These are phyloP conservation scores for Nesoenas mayeri DNA, from an alignment of 2,113 vertebrate species.

Conservation along the genomic window DNA sequence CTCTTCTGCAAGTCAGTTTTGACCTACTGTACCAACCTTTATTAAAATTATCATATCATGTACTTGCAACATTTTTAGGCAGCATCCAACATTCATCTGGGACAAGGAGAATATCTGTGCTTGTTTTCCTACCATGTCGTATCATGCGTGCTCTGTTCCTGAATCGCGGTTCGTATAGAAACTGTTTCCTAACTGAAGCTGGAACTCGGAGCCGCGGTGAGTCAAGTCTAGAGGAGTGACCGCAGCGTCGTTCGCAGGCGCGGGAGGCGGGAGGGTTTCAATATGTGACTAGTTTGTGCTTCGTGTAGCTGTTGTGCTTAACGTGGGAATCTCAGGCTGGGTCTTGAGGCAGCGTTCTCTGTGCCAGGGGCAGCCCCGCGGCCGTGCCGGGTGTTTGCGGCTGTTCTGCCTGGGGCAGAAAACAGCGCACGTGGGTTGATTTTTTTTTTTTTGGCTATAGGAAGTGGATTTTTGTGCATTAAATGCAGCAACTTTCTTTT, in stretches of 20 bases:
- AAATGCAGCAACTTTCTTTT: conserved; percentile 29
- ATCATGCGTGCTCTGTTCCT: not conserved
- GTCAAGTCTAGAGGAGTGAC: not conserved
- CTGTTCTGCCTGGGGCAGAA: not conserved
- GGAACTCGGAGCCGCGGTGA: not conserved
- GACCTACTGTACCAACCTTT: not conserved
- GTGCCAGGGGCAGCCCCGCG: too few species aligned
- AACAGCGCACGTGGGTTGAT: conserved; percentile 1
- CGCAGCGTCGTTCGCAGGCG: not conserved
- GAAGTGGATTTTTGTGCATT: conserved; percentile 36
- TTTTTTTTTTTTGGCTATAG: conserved; percentile 17
- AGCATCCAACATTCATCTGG: not conserved
- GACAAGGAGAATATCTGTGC: not conserved
- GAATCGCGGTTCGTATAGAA: not conserved
- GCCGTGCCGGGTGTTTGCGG: not conserved
- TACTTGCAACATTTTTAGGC: not conserved
- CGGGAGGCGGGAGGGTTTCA: too few species aligned
- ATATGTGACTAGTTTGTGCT: not conserved
- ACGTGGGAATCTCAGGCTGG: not conserved
- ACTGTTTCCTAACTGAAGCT: not conserved
- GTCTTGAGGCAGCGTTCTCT: not conserved
- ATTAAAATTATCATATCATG: not conserved
- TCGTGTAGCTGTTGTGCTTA: not conserved
- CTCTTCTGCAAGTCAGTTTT: not conserved
- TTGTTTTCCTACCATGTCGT: not conserved